A percentile compares a stretch with the other conserved stretches of the same genome.
These are phyloP conservation scores for Abrostola tripartita DNA, from an alignment of 2,888 invertebrate genomes.

Conservation along the genomic window DNA sequence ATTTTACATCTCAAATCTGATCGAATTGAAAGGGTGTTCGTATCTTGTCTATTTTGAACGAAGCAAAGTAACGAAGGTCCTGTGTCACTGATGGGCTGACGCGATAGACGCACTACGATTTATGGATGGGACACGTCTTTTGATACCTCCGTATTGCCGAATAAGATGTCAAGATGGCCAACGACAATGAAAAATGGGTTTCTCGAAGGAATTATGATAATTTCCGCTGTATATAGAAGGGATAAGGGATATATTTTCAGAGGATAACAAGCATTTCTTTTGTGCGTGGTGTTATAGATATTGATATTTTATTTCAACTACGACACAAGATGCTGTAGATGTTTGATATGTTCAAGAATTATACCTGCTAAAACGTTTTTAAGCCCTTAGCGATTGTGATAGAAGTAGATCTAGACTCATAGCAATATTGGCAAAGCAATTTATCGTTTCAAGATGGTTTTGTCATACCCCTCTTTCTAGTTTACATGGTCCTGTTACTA, in stretches of 20 bases:
- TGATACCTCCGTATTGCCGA: slow-evolving; percentile 25
- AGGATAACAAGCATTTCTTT: background rate
- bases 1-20: slow-evolving; percentile 12
- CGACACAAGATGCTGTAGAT: no score
- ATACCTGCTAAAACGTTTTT: no score
- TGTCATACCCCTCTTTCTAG: no score
- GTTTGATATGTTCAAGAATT: no score
- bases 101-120: slow-evolving; percentile 46
- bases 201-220: slow-evolving; percentile 41
- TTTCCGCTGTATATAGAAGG: slow-evolving; percentile 15
- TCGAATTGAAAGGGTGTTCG: slow-evolving; percentile 11
- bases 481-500: no score
- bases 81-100: slow-evolving; percentile 44
- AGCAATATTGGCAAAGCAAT: no score
- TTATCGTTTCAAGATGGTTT: no score
- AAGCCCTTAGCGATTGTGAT: no score
- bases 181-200: slow-evolving; percentile 44
- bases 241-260: slow-evolving; percentile 4
- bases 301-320: background rate
- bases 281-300: background rate
- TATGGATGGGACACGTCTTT: slow-evolving; percentile 36
- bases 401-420: no score
- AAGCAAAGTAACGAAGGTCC: slow-evolving; percentile 47
- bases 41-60: slow-evolving; percentile 21
- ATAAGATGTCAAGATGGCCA: slow-evolving; percentile 37